phyloP scores from a whole-genome alignment of 2,113 vertebrate genomes.

The Oceanites oceanicus region DNA sequence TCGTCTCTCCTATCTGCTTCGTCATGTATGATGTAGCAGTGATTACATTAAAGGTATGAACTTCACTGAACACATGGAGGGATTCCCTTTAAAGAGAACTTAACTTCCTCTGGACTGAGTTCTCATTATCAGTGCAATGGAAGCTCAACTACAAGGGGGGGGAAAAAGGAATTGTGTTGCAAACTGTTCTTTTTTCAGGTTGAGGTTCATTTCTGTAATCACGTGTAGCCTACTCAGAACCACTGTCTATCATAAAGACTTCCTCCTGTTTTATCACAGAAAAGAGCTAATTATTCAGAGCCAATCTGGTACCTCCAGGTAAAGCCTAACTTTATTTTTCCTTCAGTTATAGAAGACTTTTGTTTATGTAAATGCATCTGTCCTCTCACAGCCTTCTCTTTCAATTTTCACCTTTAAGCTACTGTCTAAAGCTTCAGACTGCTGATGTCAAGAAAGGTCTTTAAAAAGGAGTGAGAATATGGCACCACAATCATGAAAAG shows the following conservation, averaged over 20 bases:
- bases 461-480: not conserved
- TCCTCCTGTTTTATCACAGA: not conserved
- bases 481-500: not conserved
- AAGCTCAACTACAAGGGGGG: not conserved
- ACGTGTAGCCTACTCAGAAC: not conserved
- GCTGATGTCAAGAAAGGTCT: not conserved
- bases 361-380: not conserved
- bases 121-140: not conserved
- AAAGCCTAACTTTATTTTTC: not conserved
- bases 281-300: not conserved
- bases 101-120: not conserved
- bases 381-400: not conserved
- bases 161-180: accelerated
- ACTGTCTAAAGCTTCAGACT: not conserved
- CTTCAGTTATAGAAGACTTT: not conserved
- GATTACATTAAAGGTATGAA: not conserved
- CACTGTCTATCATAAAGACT: not conserved
- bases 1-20: not conserved
- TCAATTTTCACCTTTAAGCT: not conserved
- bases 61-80: not conserved
- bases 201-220: not conserved
- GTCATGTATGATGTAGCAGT: not conserved
- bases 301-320: not conserved
- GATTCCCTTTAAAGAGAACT: not conserved
- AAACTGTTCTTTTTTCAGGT: not conserved